phyloP scores from a whole-genome alignment of 2,797 vertebrate genomes.

The Crypturellus tataupa region DNA sequence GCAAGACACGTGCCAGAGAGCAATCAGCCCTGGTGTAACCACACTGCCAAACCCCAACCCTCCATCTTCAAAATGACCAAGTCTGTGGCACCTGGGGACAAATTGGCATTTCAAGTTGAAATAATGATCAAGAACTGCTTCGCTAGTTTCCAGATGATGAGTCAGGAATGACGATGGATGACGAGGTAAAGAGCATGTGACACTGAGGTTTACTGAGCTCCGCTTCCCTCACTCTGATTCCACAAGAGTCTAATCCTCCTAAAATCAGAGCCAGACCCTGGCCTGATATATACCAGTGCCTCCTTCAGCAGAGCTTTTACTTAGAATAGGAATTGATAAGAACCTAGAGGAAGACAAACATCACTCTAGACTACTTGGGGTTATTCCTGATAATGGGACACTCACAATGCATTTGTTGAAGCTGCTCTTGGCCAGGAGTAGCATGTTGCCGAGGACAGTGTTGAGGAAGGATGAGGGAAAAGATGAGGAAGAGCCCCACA shows the following conservation, averaged over 20 bases:
- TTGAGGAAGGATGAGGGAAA: conserved; percentile 36
- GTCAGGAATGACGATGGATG: neutral
- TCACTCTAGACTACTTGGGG: neutral
- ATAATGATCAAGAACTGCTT: rapidly evolving
- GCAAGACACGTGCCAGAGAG: neutral
- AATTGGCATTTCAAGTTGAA: neutral
- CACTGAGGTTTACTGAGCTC: neutral
- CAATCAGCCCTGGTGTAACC: neutral
- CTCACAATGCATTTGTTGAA: conserved; percentile 68
- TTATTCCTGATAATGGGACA: neutral
- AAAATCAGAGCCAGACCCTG: neutral
- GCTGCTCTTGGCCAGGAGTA: conserved; percentile 66
- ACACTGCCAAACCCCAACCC: neutral
- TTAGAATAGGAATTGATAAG: neutral
- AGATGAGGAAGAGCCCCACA: neutral
- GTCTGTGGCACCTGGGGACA: neutral
- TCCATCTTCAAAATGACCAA: no score
- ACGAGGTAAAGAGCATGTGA: neutral
- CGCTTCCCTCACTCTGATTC: neutral
- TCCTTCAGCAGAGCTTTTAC: neutral
- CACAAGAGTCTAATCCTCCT: neutral
- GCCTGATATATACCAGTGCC: neutral
- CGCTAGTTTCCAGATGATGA: neutral
- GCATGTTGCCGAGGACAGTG: conserved; percentile 26
- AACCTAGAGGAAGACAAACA: neutral